Evolutionary conservation across 2,113 vertebrate genomes (phyloP).

Genomic region (Gavia stellata): DNA sequence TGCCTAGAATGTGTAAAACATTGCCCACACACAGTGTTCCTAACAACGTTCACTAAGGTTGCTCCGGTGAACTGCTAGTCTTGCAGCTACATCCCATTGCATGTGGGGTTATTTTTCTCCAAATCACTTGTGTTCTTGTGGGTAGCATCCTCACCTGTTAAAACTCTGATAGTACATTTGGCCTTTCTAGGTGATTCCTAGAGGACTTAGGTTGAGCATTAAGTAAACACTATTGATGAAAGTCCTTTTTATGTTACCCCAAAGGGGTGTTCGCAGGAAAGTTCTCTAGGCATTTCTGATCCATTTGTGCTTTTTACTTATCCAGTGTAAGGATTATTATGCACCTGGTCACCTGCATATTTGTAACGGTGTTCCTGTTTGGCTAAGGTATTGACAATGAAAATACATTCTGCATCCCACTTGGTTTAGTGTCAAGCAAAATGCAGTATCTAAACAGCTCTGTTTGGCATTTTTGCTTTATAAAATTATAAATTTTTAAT

Average conservation of each 20-base stretch:
- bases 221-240: background rate
- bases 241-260: background rate
- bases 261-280: background rate
- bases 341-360: background rate
- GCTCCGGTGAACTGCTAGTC: background rate
- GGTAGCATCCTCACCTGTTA: background rate
- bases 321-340: background rate
- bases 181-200: background rate
- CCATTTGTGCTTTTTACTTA: background rate
- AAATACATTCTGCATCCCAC: background rate
- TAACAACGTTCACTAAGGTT: background rate
- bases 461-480: background rate
- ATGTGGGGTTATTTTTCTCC: background rate
- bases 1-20: background rate
- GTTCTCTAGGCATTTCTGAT: background rate
- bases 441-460: background rate
- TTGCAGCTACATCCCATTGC: background rate
- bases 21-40: slow-evolving; percentile 30
- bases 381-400: background rate
- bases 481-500: background rate
- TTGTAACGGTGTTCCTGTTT: background rate
- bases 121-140: background rate
- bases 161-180: background rate
- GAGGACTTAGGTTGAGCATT: background rate
- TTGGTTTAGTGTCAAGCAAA: background rate